These are phyloP conservation scores for Argyrosomus regius DNA, from an alignment of 2,797 vertebrate species.

Conservation along the genomic window DNA sequence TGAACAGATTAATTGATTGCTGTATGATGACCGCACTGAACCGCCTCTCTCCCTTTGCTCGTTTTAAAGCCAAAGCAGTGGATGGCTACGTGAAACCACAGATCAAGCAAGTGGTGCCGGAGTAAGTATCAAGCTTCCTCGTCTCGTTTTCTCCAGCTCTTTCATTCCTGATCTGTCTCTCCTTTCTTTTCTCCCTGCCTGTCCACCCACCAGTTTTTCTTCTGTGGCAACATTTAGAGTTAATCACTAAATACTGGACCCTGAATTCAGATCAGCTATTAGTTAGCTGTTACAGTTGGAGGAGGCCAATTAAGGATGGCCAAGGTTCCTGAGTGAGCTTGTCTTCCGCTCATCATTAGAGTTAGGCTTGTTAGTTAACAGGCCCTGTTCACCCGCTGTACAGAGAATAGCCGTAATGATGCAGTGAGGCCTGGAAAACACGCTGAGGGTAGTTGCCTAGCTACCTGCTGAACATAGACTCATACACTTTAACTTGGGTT, in stretches of 20 bases:
- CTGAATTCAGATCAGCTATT: slow-evolving; percentile 83
- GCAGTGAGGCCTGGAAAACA: slow-evolving; percentile 62
- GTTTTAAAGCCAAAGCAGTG: slow-evolving; percentile 90
- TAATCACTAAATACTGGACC: slow-evolving; percentile 65
- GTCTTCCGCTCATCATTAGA: slow-evolving; percentile 77
- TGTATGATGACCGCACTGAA: background rate
- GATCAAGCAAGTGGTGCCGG: slow-evolving; percentile 98
- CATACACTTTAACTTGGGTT: slow-evolving; percentile 19
- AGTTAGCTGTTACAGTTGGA: slow-evolving; percentile 72
- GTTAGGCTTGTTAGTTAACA: slow-evolving; percentile 80
- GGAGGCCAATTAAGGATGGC: slow-evolving; percentile 79
- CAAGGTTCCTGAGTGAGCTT: slow-evolving; percentile 72
- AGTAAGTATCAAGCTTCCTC: slow-evolving; percentile 85
- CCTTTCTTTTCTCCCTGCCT: background rate
- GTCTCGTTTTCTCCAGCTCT: slow-evolving; percentile 7
- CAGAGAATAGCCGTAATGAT: slow-evolving; percentile 64
- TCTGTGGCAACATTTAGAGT: slow-evolving; percentile 61
- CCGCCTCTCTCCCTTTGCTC: slow-evolving; percentile 40
- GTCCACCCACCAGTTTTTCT: slow-evolving; percentile 18
- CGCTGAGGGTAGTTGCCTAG: slow-evolving; percentile 73
- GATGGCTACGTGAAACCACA: slow-evolving; percentile 98
- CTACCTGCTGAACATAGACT: slow-evolving; percentile 64
- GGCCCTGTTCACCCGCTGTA: slow-evolving; percentile 25
- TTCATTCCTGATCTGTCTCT: background rate
- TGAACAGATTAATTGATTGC: background rate